Conservation (phyloP, 2,888 invertebrate genomes). For the Rotaria magnacalcarata region DNA sequence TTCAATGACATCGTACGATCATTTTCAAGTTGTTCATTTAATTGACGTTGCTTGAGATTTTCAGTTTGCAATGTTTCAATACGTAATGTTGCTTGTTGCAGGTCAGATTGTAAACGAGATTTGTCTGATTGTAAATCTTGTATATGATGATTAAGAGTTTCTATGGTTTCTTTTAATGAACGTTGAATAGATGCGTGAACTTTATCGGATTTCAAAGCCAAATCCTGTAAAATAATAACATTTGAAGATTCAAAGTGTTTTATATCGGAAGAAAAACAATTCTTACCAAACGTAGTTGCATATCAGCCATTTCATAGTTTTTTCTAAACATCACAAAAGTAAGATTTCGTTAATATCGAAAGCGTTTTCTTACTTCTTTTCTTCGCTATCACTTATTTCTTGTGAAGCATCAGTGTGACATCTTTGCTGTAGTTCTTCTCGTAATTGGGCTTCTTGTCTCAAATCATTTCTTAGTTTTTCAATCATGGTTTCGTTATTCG, state of each 20-base stretch:
- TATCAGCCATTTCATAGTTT: neutral
- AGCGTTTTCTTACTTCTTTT: neutral
- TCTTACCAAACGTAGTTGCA: neutral
- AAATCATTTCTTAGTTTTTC: constrained; percentile 1
- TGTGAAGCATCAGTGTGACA: neutral
- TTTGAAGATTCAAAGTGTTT: too few relatives aligned
- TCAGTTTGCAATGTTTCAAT: neutral
- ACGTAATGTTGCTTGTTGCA: neutral
- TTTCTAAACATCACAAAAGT: neutral
- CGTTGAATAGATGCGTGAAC: constrained; percentile 7
- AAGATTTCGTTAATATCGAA: too few relatives aligned
- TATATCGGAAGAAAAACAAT: too few relatives aligned
- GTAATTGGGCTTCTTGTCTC: neutral
- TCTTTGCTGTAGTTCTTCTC: neutral
- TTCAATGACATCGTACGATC: neutral
- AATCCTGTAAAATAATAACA: neutral
- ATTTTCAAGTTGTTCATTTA: neutral
- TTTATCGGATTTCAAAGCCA: constrained; percentile 12
- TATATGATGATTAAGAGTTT: constrained; percentile 22
- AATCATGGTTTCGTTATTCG: neutral
- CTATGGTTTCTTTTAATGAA: constrained; percentile 13
- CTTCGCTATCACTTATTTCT: neutral
- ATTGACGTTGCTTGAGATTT: neutral
- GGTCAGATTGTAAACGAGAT: neutral
- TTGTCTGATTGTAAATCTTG: constrained; percentile 1